A percentile compares a stretch with the other conserved stretches of the same genome.
Evolutionary conservation across 1,140 invertebrate species (phyloP).

Genomic region (Harpegnathos saltator): DNA sequence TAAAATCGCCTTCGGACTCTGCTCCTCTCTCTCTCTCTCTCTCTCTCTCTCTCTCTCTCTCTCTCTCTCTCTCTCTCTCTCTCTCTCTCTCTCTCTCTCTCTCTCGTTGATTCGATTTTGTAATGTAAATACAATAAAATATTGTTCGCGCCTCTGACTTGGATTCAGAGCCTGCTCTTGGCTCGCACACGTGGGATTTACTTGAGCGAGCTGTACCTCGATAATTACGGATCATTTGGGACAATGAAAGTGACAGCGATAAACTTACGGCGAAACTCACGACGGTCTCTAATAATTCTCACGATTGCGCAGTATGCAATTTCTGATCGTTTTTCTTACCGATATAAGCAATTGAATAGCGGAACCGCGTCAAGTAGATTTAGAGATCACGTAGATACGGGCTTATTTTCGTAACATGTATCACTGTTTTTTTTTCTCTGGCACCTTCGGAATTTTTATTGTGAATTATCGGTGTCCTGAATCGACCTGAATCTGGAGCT

Average conservation of each 20-base stretch:
- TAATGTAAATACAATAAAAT: constrained; percentile 29
- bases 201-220: no score
- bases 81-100: neutral
- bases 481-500: constrained; percentile 23
- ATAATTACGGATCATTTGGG: neutral
- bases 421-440: neutral
- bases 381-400: neutral
- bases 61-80: no score
- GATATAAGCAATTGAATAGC: neutral
- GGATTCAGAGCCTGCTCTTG: constrained; percentile 9
- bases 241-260: neutral
- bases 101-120: constrained; percentile 16
- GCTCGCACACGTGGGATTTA: neutral
- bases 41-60: neutral
- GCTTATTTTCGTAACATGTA: constrained; percentile 30
- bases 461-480: constrained; percentile 35
- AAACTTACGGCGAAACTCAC: constrained; percentile 1
- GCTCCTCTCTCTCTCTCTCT: no score
- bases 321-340: neutral
- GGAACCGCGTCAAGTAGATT: neutral
- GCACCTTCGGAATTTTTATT: neutral
- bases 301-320: neutral
- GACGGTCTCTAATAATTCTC: neutral
- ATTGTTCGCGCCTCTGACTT: constrained; percentile 6
- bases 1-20: neutral